Evolutionary conservation across 2,113 vertebrate species (phyloP).

Genomic region (Macquaria ambigua): DNA sequence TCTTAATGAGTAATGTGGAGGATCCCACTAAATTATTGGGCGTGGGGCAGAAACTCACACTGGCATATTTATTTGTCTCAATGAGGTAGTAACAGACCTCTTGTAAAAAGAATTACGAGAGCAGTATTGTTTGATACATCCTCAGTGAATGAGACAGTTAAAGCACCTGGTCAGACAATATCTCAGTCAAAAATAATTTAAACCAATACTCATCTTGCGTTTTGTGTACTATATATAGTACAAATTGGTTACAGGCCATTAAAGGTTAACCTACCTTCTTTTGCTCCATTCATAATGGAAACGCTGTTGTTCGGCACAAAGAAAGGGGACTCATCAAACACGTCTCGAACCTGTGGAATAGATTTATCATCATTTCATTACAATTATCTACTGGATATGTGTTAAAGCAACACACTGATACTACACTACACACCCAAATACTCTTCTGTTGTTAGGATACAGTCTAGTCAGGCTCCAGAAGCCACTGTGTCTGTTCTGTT

Average conservation of each 20-base stretch:
- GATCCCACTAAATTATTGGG: slow-evolving; percentile 71
- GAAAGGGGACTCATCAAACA: slow-evolving; percentile 95
- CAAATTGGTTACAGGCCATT: neutral
- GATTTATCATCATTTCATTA: slow-evolving; percentile 28
- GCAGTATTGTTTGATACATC: slow-evolving; percentile 36
- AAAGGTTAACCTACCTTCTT: slow-evolving; percentile 89
- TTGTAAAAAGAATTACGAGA: slow-evolving; percentile 56
- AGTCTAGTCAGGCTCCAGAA: slow-evolving; percentile 29
- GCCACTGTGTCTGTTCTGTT: slow-evolving; percentile 35
- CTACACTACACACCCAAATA: neutral
- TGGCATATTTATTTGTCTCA: slow-evolving; percentile 64
- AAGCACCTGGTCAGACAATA: slow-evolving; percentile 52
- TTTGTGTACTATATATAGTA: slow-evolving; percentile 4
- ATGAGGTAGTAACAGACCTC: slow-evolving; percentile 59
- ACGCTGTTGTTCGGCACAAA: slow-evolving; percentile 93
- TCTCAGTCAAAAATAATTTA: neutral
- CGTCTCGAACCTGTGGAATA: slow-evolving; percentile 87
- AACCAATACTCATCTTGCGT: neutral
- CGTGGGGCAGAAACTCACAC: slow-evolving; percentile 70
- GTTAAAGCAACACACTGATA: neutral
- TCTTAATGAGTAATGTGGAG: slow-evolving; percentile 75
- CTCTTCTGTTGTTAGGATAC: neutral
- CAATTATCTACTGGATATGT: neutral
- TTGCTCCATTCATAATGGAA: slow-evolving; percentile 94
- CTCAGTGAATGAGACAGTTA: slow-evolving; percentile 6